Conservation (phyloP, 2,797 vertebrate genomes). For the Hydrolagus colliei region DNA sequence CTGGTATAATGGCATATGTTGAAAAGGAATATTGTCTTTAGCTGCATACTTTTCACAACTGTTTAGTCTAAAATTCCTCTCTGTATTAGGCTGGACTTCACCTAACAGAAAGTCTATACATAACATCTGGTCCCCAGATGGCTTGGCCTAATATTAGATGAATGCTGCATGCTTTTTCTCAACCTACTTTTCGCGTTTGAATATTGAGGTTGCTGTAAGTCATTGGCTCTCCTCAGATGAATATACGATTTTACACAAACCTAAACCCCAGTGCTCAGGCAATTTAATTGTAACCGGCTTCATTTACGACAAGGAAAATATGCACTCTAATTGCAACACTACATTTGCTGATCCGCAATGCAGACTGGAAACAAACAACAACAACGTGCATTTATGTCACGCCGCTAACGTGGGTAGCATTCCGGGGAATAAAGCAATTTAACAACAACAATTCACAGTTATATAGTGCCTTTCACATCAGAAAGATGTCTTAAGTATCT, state of each 20-base stretch:
- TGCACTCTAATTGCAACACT: no score
- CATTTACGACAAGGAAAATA: neutral
- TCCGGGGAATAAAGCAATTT: no score
- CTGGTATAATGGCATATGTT: conserved; percentile 22
- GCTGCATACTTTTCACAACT: conserved; percentile 43
- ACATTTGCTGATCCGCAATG: no score
- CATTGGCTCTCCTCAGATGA: neutral
- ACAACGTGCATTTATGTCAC: no score
- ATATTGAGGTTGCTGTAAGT: no score
- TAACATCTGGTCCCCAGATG: conserved; percentile 57
- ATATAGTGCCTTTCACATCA: no score
- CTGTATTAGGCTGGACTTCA: conserved; percentile 41
- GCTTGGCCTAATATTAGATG: neutral
- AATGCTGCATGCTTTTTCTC: neutral
- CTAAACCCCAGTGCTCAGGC: neutral
- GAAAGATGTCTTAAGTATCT: no score
- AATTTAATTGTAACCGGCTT: no score
- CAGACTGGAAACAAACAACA: no score
- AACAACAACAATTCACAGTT: no score
- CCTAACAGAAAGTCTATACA: conserved; percentile 37
- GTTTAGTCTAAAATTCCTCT: conserved; percentile 56
- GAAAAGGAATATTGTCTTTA: conserved; percentile 41
- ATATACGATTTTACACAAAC: neutral
- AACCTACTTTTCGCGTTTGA: neutral
- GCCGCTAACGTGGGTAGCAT: no score